Base-by-base conservation (phyloP, 2,113 vertebrate species). In the Gobio gobio region DNA sequence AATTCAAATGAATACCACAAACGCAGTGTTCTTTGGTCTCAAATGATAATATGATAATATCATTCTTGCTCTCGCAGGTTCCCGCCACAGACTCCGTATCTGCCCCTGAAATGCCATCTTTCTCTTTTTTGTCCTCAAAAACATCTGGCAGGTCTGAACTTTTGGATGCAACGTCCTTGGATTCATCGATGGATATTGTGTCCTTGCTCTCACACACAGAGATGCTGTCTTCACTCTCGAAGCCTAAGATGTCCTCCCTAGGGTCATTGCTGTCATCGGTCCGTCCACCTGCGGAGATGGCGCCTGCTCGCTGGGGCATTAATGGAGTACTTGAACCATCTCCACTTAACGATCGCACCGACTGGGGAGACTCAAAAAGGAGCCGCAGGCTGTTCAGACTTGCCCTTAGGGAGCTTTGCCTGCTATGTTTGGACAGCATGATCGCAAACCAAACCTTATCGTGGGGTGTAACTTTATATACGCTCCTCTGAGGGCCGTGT, bases 361-460 rank as follows among this genome's bases (percentile, higher is more conserved):
- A n/a, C 14, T 64, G 49, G 7, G 82, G 43, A 47, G 82, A 83
- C 29, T 74, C 22, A 3, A 83, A 83, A 12, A 83, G 24, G n/a
- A 83, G 58, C 26, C 20, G 54, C 18, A 82, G 63, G 51, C 82
- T 83, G 43, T 68, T 85, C 22, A 86, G 18, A 64, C 83, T 51
- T 3, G 70, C 54, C 68, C 77, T 40, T 5, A 75, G 70, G 56
- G 83, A 89, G 40, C 70, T 63, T 16, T 20, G 56, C 26, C 51
- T 81, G 20, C 18, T 29, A 8, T 85, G 82, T 68, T 75, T 86
- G 56, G 70, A 88, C 43, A 86, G 72, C 82, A 84, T 84, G 26
- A 45, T 59, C 36, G 22, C 72, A 58, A 20, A 36, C 59, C 51
- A 49, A 36, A 24, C n/a, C n/a, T 59, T 5, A 45, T 18, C 1